Base-by-base conservation (phyloP, 1,140 invertebrate species). In the Macrosteles quadrilineatus region DNA sequence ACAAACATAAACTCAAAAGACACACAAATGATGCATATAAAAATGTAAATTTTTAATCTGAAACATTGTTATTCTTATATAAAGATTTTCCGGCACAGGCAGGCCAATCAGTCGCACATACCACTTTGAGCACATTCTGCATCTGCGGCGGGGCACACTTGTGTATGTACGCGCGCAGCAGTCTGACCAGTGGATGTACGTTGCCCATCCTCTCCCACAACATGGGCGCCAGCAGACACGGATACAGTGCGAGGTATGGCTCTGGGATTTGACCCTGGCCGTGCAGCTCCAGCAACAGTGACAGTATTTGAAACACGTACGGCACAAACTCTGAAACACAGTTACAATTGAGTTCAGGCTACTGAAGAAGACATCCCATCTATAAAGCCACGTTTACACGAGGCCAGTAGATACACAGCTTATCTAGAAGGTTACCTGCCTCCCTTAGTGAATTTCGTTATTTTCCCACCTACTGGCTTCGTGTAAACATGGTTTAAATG, bases 231-330 rank as follows among this genome's bases (percentile, higher is more conserved):
- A 98, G 82, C 14, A 98, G 82, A 78, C 91, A 94, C 0, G 94
- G 93, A 74, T 98, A 94, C 32, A 99, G 82, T 3, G 87, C 88
- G 83, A 95, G 90, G 80, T 98, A 99, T 0, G 92, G 86, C 55
- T 92, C 90, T 0, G 93, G 88, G 68, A 94, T 85, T 11, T 70
- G 40, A 1, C 79, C 75, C 27, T 63, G 78, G 9, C 78, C 77
- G 71, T 93, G 90, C 67, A 95, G 82, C 82, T 98, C 96, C 78
- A 99, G 85, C 32, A 98, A 82, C 3, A 98, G 83, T 0, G 96
- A 95, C 32, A 98, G 82, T 78, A 99, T 89, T 93, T 99, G 97
- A 80, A 98, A 98, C 36, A 97, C 93, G 81, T 99, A 98, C 0
- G 97, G 97, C 80, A 98, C 91, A 84, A 98, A 98, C 83, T 98